Evolutionary conservation across 2,888 invertebrate species (phyloP).

Genomic region (Exocentrus adspersus): DNA sequence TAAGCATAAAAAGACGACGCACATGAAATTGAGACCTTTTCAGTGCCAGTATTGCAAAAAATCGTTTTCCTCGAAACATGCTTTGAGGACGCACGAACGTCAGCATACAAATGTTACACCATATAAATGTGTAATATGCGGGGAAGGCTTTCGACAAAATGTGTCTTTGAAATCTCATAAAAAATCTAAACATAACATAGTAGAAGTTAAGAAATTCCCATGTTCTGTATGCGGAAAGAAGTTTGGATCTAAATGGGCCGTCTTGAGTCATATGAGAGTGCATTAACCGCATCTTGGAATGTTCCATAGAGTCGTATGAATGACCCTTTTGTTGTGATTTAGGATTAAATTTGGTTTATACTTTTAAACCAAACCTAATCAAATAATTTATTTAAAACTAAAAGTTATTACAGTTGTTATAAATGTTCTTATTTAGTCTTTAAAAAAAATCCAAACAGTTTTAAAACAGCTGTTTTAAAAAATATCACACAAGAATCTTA

Average conservation of each 20-base stretch:
- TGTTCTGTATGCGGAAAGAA: slow-evolving; percentile 50
- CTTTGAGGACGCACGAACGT: slow-evolving; percentile 51
- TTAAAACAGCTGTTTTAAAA: too few relatives aligned
- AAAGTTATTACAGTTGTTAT: too few relatives aligned
- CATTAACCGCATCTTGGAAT: too few relatives aligned
- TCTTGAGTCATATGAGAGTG: slow-evolving; percentile 44
- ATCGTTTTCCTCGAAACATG: slow-evolving; percentile 52
- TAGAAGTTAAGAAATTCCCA: slow-evolving; percentile 47
- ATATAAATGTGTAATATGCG: slow-evolving; percentile 51
- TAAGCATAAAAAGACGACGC: slow-evolving; percentile 53
- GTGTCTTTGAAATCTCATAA: slow-evolving; percentile 52
- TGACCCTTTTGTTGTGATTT: too few relatives aligned
- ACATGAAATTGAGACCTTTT: slow-evolving; percentile 52
- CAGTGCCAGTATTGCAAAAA: slow-evolving; percentile 52
- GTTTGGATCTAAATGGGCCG: slow-evolving; percentile 42
- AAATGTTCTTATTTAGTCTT: too few relatives aligned
- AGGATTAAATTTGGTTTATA: too few relatives aligned
- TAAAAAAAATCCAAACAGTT: too few relatives aligned
- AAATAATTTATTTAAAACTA: too few relatives aligned
- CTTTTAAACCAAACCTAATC: too few relatives aligned
- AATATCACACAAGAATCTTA: too few relatives aligned
- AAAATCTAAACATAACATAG: slow-evolving; percentile 53
- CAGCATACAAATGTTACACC: slow-evolving; percentile 55
- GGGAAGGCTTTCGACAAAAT: slow-evolving; percentile 54
- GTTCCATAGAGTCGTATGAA: too few relatives aligned